A percentile compares a stretch with the other conserved stretches of the same genome.
phyloP scores from a whole-genome alignment of 2,888 invertebrate genomes.

The Callinectes sapidus region DNA sequence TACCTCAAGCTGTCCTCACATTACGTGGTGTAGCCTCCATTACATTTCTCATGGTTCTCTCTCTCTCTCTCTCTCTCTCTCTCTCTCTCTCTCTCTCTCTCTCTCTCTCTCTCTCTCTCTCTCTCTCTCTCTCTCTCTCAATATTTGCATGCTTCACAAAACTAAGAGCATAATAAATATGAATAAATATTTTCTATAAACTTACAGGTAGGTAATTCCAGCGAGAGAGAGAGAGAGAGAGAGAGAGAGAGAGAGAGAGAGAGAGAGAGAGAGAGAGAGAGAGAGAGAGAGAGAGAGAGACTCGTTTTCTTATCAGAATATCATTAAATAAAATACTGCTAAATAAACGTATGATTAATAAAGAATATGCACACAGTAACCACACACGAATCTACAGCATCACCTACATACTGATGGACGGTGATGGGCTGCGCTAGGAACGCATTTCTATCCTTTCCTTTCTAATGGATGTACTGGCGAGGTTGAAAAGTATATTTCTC shows the following conservation, averaged over 20 bases:
- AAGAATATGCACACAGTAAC: no score
- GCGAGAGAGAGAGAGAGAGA: neutral
- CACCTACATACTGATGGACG: no score
- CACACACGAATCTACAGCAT: neutral
- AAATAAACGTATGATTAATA: no score
- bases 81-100: neutral
- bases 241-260: slow-evolving; percentile 12
- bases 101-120: slow-evolving; percentile 25
- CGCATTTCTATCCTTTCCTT: no score
- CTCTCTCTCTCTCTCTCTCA: slow-evolving; percentile 24
- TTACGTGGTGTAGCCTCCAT: neutral
- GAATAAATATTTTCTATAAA: slow-evolving; percentile 14
- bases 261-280: slow-evolving; percentile 25
- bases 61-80: slow-evolving; percentile 11
- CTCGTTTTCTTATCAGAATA: neutral
- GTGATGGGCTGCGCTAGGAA: no score
- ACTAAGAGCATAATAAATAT: slow-evolving; percentile 25
- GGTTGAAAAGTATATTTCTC: no score
- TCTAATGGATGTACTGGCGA: no score
- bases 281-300: slow-evolving; percentile 1
- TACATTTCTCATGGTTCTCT: neutral
- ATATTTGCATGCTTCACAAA: slow-evolving; percentile 2
- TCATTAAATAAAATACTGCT: no score
- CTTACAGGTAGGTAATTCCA: neutral
- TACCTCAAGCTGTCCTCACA: neutral